Conservation (phyloP, 2,797 vertebrate genomes). For the Melanotaenia maccullochi region DNA sequence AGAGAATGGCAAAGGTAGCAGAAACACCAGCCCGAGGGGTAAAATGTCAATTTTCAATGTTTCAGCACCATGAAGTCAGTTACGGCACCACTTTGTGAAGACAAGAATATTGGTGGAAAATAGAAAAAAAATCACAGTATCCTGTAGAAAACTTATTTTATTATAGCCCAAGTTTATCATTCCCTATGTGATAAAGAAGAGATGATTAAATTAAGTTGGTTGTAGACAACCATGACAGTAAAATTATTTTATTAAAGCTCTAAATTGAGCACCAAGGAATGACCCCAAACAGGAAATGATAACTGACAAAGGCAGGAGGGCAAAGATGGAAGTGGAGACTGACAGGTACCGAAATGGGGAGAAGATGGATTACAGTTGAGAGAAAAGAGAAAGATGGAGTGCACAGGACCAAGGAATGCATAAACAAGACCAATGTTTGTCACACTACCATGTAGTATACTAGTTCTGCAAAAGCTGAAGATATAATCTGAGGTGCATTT, state of each 20-base stretch:
- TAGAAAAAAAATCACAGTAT: not conserved
- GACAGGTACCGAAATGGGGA: conserved; percentile 29
- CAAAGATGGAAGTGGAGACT: conserved; percentile 20
- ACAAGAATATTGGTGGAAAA: not conserved
- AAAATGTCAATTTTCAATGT: not conserved
- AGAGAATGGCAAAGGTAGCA: conserved; percentile 26
- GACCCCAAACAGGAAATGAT: conserved; percentile 57
- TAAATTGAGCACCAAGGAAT: conserved; percentile 33
- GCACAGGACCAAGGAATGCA: conserved; percentile 1
- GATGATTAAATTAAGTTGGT: conserved; percentile 57
- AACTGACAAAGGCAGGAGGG: conserved; percentile 32
- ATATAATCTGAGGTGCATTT: not conserved
- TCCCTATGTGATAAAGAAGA: conserved; percentile 16
- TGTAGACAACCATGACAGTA: conserved; percentile 52
- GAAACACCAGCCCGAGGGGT: conserved; percentile 1
- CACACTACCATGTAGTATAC: not conserved
- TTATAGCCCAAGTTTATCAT: conserved; percentile 29
- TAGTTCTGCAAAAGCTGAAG: not conserved
- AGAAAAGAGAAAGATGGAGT: not conserved
- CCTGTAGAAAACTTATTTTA: conserved; percentile 36
- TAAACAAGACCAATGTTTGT: conserved; percentile 16
- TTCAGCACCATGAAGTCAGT: not conserved
- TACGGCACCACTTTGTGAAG: conserved; percentile 8
- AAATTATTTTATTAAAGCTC: conserved; percentile 66
- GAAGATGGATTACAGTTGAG: conserved; percentile 13